These are phyloP conservation scores for Melanotaenia pygmaea DNA, from an alignment of 2,797 vertebrate species.

Conservation along the genomic window DNA sequence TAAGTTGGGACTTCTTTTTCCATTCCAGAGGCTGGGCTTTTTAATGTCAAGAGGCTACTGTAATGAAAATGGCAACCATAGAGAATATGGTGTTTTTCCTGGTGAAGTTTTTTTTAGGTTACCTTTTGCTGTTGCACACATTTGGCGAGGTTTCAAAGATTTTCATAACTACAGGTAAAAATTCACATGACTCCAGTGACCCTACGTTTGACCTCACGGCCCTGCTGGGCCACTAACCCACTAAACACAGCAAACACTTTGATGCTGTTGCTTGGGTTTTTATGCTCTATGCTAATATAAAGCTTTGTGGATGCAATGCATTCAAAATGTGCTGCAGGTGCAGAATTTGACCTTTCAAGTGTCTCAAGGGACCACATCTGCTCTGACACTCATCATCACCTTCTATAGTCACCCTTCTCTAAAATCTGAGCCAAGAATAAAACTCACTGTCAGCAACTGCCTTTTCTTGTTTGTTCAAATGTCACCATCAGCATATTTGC, in stretches of 20 bases:
- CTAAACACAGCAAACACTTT: neutral
- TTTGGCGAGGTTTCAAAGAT: neutral
- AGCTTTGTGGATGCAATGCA: neutral
- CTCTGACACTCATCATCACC: slow-evolving; percentile 21
- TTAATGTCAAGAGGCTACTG: slow-evolving; percentile 22
- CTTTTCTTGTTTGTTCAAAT: slow-evolving; percentile 19
- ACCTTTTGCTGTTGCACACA: neutral
- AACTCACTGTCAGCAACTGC: slow-evolving; percentile 26
- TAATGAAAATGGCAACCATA: slow-evolving; percentile 31
- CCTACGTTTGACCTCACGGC: neutral
- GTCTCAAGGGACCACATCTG: slow-evolving; percentile 35
- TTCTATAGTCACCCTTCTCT: slow-evolving; percentile 20
- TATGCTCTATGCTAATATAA: neutral
- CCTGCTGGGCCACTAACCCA: neutral
- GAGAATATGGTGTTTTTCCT: neutral
- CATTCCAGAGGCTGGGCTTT: slow-evolving; percentile 65
- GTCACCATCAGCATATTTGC: slow-evolving; percentile 13
- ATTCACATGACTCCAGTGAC: slow-evolving; percentile 16
- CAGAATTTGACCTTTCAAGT: slow-evolving; percentile 33
- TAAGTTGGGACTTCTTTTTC: slow-evolving; percentile 67
- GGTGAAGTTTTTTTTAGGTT: neutral
- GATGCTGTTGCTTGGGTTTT: neutral
- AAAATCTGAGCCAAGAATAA: slow-evolving; percentile 29
- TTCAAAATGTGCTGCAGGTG: slow-evolving; percentile 36
- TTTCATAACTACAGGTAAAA: slow-evolving; percentile 24